Evolutionary conservation across 2,113 vertebrate species (phyloP).

Genomic region (Tychaedon coryphoeus): DNA sequence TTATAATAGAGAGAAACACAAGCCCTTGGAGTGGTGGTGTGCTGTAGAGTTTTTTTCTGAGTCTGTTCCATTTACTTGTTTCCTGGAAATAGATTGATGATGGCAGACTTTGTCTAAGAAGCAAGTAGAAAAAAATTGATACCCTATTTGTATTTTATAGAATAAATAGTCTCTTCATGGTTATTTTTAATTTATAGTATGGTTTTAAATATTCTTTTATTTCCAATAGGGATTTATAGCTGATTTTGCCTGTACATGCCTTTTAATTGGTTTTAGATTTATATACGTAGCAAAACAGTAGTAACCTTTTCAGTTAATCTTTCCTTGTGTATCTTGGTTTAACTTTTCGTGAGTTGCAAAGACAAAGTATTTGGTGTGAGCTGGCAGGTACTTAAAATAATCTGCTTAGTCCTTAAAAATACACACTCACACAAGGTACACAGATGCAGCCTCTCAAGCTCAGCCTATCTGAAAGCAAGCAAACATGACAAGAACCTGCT

Average conservation of each 20-base stretch:
- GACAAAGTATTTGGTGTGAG: not conserved
- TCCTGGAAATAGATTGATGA: not conserved
- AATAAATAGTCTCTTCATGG: not conserved
- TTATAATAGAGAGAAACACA: conserved; percentile 18
- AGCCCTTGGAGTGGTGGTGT: not conserved
- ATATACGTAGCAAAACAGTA: not conserved
- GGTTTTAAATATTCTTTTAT: not conserved
- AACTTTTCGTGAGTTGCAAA: not conserved
- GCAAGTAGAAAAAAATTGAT: not conserved
- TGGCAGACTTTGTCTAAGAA: not conserved
- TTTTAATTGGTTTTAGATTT: conserved; percentile 24
- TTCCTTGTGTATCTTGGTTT: not conserved
- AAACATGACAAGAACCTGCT: conserved; percentile 35
- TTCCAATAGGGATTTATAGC: not conserved
- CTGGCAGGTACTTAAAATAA: conserved; percentile 1
- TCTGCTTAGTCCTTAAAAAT: not conserved
- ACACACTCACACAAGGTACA: not conserved
- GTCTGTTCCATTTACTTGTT: not conserved
- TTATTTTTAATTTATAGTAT: not conserved
- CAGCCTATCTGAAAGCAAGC: not conserved
- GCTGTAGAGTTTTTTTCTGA: not conserved
- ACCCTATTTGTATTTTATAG: not conserved
- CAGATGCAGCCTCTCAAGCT: not conserved
- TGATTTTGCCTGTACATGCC: not conserved
- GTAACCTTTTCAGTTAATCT: not conserved